Evolutionary conservation across 2,113 vertebrate genomes (phyloP).

Genomic region (Zapus hudsonius): DNA sequence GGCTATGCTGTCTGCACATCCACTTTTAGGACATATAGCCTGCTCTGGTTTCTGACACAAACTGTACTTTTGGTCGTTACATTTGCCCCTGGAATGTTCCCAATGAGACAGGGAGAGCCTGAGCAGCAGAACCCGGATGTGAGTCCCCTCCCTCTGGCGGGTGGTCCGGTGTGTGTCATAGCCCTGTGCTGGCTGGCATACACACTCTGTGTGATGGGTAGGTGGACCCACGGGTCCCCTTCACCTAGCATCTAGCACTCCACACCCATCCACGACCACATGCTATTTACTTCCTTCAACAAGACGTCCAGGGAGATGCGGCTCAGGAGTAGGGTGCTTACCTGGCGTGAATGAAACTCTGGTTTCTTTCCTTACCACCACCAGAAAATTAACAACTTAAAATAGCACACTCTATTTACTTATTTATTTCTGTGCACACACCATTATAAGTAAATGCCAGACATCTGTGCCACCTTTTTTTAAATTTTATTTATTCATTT

Average conservation of each 20-base stretch:
- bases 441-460: too few relatives aligned
- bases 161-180: background rate
- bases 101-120: background rate
- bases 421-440: too few relatives aligned
- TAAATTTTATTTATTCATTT: too few relatives aligned
- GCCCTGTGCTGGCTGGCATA: background rate
- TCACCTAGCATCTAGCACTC: background rate
- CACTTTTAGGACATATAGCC: background rate
- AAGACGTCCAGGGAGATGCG: background rate
- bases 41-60: constrained; percentile 25
- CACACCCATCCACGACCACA: too few relatives aligned
- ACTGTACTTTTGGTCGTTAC: background rate
- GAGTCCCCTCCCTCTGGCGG: background rate
- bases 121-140: background rate
- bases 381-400: too few relatives aligned
- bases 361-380: background rate
- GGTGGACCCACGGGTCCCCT: background rate
- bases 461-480: too few relatives aligned
- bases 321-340: background rate
- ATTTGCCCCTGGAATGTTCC: background rate
- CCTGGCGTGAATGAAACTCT: too few relatives aligned
- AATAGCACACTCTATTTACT: too few relatives aligned
- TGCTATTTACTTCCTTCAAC: background rate
- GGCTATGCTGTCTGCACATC: background rate
- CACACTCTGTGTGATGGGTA: background rate